These are phyloP conservation scores for Chascanopsetta lugubris DNA, from an alignment of 2,113 vertebrate genomes.

Conservation along the genomic window DNA sequence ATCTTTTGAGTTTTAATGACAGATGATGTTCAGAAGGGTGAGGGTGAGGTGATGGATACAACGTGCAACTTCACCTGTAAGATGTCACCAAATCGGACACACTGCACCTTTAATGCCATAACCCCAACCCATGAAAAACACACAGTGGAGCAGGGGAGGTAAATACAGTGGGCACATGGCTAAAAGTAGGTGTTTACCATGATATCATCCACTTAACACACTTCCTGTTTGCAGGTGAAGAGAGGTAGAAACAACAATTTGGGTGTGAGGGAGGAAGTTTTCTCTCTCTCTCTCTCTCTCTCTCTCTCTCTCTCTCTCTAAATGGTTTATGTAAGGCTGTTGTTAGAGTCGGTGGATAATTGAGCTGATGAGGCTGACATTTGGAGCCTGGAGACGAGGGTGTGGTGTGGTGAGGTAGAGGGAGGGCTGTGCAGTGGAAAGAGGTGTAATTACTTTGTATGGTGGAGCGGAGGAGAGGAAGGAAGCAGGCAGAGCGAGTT, in stretches of 20 bases:
- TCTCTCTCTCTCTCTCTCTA: conserved; percentile 6
- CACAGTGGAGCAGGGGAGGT: background rate
- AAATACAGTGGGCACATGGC: conserved; percentile 1
- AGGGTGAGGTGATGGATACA: no score
- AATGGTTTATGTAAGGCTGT: conserved; percentile 54
- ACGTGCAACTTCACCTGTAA: no score
- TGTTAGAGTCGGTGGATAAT: conserved; percentile 58
- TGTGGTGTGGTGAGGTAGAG: conserved; percentile 33
- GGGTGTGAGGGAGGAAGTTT: conserved; percentile 13
- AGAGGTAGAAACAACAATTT: conserved; percentile 34
- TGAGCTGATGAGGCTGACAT: conserved; percentile 69
- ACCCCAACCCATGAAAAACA: conserved; percentile 5
- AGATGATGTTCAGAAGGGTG: no score
- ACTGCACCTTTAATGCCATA: no score
- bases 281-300: conserved; percentile 20
- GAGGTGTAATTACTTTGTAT: conserved; percentile 65
- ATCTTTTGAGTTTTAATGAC: no score
- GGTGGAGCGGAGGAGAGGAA: conserved; percentile 32
- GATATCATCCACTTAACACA: conserved; percentile 9
- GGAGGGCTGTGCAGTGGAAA: conserved; percentile 41
- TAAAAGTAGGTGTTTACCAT: conserved; percentile 30
- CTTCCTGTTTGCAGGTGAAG: conserved; percentile 7
- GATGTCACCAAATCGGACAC: no score
- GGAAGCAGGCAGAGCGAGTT: conserved; percentile 21
- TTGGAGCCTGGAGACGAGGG: conserved; percentile 62